Evolutionary conservation across 2,888 invertebrate genomes (phyloP).

Genomic region (Lutraria lutraria): DNA sequence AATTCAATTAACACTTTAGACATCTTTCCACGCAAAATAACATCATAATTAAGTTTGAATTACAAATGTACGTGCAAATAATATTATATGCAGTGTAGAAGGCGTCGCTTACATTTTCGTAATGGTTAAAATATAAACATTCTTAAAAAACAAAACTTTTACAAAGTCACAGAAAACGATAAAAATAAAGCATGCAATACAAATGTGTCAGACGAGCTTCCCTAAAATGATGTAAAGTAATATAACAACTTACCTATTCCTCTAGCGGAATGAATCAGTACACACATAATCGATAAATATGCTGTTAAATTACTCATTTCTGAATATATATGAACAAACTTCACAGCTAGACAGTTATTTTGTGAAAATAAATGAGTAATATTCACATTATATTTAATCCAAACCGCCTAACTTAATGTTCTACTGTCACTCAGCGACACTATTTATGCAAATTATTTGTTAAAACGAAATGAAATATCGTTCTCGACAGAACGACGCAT

Average conservation of each 20-base stretch:
- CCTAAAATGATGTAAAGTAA: neutral
- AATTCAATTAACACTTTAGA: too few species aligned
- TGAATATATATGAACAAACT: neutral
- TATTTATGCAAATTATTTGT: conserved; percentile 2
- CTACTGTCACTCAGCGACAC: neutral
- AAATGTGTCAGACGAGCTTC: neutral
- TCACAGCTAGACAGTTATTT: neutral
- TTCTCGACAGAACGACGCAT: neutral
- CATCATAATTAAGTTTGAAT: too few species aligned
- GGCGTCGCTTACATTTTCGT: too few species aligned
- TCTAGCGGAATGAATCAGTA: neutral
- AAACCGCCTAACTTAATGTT: neutral
- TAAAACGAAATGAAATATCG: neutral
- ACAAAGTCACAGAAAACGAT: neutral
- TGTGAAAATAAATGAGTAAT: conserved; percentile 15
- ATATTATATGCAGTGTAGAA: too few species aligned
- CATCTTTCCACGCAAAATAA: too few species aligned
- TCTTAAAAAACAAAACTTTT: too few species aligned
- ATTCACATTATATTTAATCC: neutral
- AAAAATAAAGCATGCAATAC: neutral
- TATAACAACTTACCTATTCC: neutral
- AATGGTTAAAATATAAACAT: too few species aligned
- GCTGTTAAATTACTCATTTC: neutral
- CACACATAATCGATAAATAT: neutral
- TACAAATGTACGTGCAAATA: too few species aligned